A percentile compares a stretch with the other conserved stretches of the same genome.
Conservation (phyloP, 2,797 vertebrate species). For the Acanthurus leucopareius region DNA sequence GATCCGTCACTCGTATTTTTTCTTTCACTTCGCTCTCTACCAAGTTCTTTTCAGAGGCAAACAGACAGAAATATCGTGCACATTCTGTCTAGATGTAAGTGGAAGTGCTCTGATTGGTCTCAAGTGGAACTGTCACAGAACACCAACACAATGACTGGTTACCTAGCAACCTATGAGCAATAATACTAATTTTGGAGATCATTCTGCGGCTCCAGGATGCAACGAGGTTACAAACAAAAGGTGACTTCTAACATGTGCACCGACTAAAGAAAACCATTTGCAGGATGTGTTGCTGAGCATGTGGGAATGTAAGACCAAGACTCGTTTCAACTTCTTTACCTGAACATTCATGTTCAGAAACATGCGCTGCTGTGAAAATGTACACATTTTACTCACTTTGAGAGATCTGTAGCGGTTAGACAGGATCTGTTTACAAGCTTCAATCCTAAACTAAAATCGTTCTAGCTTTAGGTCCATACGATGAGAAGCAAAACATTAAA, state of each 20-base stretch:
- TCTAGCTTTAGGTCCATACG: neutral
- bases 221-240: constrained; percentile 13
- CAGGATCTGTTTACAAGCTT: neutral
- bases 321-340: neutral
- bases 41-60: constrained; percentile 25
- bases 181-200: constrained; percentile 54
- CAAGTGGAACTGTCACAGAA: constrained; percentile 54
- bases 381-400: neutral
- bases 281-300: neutral
- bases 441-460: neutral
- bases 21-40: constrained; percentile 12
- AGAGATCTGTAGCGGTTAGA: neutral
- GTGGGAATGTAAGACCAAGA: neutral
- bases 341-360: neutral
- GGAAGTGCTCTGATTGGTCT: constrained; percentile 67
- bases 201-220: constrained; percentile 34
- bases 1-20: constrained; percentile 22
- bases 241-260: neutral
- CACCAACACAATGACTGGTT: constrained; percentile 57
- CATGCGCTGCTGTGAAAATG: neutral
- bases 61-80: constrained; percentile 62
- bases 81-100: constrained; percentile 47
- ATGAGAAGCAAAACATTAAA: neutral
- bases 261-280: constrained; percentile 24
- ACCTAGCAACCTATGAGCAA: constrained; percentile 74